These are phyloP conservation scores for Danio tinwini DNA, from an alignment of 2,797 vertebrate genomes.

Conservation along the genomic window DNA sequence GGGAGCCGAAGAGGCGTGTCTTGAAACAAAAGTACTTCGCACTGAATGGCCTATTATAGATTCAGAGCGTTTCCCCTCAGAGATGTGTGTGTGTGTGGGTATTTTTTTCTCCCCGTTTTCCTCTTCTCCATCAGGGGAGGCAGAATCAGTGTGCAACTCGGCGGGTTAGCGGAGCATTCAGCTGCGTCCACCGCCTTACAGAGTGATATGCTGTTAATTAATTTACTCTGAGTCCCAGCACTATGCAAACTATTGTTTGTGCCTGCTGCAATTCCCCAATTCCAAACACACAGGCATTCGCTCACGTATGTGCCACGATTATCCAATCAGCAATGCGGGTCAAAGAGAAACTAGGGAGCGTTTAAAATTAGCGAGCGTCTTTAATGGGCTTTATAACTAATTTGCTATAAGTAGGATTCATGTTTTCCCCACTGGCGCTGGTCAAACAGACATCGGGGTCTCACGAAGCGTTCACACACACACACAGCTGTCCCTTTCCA, in stretches of 20 bases:
- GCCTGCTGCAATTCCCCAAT: conserved; percentile 59
- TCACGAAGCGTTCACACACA: conserved; percentile 41
- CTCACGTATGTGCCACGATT: conserved; percentile 51
- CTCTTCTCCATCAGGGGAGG: conserved; percentile 58
- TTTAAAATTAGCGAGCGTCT: conserved; percentile 12
- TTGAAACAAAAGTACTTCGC: conserved; percentile 3
- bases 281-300: conserved; percentile 56
- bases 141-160: conserved; percentile 55
- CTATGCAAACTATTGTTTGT: conserved; percentile 57
- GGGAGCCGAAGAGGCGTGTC: not conserved
- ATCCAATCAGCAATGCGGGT: conserved; percentile 35
- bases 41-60: conserved; percentile 40
- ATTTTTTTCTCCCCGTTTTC: conserved; percentile 39
- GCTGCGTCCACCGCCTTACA: conserved; percentile 60
- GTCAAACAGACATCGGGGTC: conserved; percentile 51
- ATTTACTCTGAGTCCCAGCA: conserved; percentile 63
- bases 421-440: conserved; percentile 47
- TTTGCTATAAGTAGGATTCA: conserved; percentile 40
- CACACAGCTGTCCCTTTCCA: conserved; percentile 67
- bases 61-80: conserved; percentile 53
- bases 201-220: conserved; percentile 65
- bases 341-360: conserved; percentile 23
- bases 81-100: conserved; percentile 47
- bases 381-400: conserved; percentile 30
- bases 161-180: conserved; percentile 63